A percentile compares a stretch with the other conserved stretches of the same genome.
Conservation (phyloP, 1,140 invertebrate genomes). For the Coboldia fuscipes region DNA sequence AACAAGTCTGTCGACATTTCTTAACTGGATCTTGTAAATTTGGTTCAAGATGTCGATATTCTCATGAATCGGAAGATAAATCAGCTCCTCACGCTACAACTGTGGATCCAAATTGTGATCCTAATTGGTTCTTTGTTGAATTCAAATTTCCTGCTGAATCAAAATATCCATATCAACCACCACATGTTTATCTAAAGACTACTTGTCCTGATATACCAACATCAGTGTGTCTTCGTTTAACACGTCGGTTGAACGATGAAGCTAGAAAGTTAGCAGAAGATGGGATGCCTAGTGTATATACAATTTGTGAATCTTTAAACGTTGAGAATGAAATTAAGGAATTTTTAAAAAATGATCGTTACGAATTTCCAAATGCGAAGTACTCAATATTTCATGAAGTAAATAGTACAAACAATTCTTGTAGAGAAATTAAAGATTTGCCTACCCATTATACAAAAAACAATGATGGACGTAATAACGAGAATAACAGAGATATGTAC, state of each 20-base stretch:
- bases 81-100: slow-evolving; percentile 19
- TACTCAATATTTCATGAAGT: slow-evolving; percentile 13
- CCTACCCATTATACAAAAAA: slow-evolving; percentile 38
- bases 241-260: slow-evolving; percentile 33
- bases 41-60: slow-evolving; percentile 45
- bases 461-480: slow-evolving; percentile 19
- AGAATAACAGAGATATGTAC: slow-evolving; percentile 21
- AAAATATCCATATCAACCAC: slow-evolving; percentile 47
- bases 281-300: slow-evolving; percentile 42
- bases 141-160: slow-evolving; percentile 44
- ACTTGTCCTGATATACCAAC: slow-evolving; percentile 30
- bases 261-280: slow-evolving; percentile 34
- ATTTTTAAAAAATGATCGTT: slow-evolving; percentile 28
- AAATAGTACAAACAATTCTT: background rate
- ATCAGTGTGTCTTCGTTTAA: slow-evolving; percentile 35
- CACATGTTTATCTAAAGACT: slow-evolving; percentile 41
- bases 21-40: slow-evolving; percentile 41
- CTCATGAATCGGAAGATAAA: slow-evolving; percentile 30
- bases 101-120: slow-evolving; percentile 9
- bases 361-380: slow-evolving; percentile 27
- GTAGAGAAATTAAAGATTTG: slow-evolving; percentile 6
- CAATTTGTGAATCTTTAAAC: slow-evolving; percentile 41
- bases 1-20: slow-evolving; percentile 42
- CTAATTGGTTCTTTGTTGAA: slow-evolving; percentile 35
- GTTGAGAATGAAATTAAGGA: slow-evolving; percentile 40